Conservation (phyloP, 2,888 invertebrate genomes). For the Neocrepidodera transversa region DNA sequence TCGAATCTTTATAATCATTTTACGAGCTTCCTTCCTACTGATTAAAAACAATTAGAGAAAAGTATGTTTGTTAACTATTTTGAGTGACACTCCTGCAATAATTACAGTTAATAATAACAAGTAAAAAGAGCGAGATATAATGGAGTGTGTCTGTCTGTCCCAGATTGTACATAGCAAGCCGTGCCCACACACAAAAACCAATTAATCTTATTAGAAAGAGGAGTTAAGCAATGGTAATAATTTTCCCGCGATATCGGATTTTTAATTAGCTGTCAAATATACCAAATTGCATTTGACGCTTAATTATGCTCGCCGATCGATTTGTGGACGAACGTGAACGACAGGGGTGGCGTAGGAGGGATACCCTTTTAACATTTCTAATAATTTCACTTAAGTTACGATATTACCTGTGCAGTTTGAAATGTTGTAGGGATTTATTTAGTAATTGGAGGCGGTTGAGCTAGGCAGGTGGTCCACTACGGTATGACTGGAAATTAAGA, state of each 20-base stretch:
- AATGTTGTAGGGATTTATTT: constrained; percentile 5
- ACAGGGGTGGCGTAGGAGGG: constrained; percentile 32
- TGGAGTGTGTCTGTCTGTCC: constrained; percentile 30
- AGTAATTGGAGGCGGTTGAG: constrained; percentile 1
- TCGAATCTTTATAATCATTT: too few species aligned
- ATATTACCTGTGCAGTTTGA: neutral
- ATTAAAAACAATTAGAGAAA: too few species aligned
- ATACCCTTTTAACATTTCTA: neutral
- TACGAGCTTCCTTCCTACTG: too few species aligned
- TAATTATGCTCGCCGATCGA: constrained; percentile 56
- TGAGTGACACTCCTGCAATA: constrained; percentile 13
- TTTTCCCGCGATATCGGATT: constrained; percentile 54
- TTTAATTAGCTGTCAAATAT: constrained; percentile 60
- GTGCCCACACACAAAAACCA: constrained; percentile 47
- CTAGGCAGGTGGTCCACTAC: constrained; percentile 5
- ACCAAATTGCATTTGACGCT: constrained; percentile 58
- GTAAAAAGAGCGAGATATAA: constrained; percentile 14
- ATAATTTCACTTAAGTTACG: constrained; percentile 4
- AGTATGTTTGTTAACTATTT: too few species aligned
- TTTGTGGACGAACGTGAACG: constrained; percentile 29
- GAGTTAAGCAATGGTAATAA: constrained; percentile 50
- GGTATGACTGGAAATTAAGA: too few species aligned
- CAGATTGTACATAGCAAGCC: constrained; percentile 30
- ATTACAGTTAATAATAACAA: constrained; percentile 25
- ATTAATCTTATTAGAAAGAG: constrained; percentile 50